A percentile compares a stretch with the other conserved stretches of the same genome.
Conservation (phyloP, 2,113 vertebrate genomes). For the Paracyprichromis sp. region DNA sequence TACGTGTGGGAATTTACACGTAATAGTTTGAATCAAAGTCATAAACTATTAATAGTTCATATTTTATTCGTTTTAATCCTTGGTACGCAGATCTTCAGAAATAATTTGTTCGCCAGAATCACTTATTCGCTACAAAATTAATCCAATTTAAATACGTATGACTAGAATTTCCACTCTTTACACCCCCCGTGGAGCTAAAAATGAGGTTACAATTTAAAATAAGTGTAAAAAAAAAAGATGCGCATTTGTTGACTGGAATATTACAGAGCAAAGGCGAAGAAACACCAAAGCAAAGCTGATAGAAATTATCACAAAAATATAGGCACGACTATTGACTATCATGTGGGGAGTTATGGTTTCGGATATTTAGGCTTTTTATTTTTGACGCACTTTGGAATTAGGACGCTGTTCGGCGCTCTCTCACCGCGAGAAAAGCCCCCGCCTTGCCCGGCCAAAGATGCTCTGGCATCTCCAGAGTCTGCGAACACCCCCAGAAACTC, state of each 20-base stretch:
- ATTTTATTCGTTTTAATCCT: background rate
- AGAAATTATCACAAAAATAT: background rate
- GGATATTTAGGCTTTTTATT: background rate
- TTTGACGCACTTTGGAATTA: background rate
- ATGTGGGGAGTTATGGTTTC: background rate
- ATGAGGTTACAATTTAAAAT: accelerated
- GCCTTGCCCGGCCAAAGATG: background rate
- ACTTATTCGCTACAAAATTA: accelerated
- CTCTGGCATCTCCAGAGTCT: background rate
- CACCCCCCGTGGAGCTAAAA: background rate
- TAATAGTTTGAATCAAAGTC: background rate
- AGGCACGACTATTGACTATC: background rate
- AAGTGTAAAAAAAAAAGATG: background rate
- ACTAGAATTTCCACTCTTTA: background rate
- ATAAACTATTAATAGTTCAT: background rate
- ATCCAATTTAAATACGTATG: background rate
- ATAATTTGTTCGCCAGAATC: background rate
- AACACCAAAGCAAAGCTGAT: background rate
- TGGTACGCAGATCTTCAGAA: background rate
- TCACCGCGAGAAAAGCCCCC: background rate
- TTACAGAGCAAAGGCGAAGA: background rate
- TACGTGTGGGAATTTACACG: background rate
- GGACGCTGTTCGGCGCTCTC: constrained; percentile 28
- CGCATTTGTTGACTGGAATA: background rate
- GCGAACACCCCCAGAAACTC: background rate